Evolutionary conservation across 1,140 invertebrate genomes (phyloP), one percentile per base, ranked within the genome.

Genomic region (Tetramorium parvispinum): DNA sequence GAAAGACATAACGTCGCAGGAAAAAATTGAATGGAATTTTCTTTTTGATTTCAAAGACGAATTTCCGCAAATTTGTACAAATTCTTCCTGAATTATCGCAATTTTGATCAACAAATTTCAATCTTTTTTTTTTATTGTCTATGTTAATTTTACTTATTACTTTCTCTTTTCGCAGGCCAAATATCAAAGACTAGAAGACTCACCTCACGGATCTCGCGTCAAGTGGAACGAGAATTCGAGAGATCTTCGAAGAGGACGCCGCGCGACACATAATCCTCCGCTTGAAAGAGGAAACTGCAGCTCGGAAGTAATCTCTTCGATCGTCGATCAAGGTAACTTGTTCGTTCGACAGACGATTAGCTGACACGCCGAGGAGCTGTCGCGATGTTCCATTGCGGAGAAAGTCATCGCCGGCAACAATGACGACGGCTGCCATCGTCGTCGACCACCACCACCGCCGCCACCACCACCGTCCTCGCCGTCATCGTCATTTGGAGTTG

Each of bases 341-440:
- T n/a, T 68, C 18, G 27, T 79, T 21, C 77, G 43, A 13, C 10
- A 16, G 46, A 13, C 85, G 81, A 89, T 89, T 89, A 79, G 82
- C 81, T 86, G 73, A 68, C 87, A 87, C 24, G 32, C 21, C 61
- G 82, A 82, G 37, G 16, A 71, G 43, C 37, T 27, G n/a, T 76
- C 32, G 16, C 63, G 51, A 37, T 55, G 87, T 85, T 87, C 70
- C 87, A 73, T 90, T 73, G 68, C 76, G 78, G 85, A 86, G 87
- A 91, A 88, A 91, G 79, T 91, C 81, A 57, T 70, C 70, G 55
- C 55, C 49, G 63, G 66, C 51, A 83, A 87, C 78, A 73, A 83
- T 63, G 82, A 91, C 88, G 53, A 70, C 55, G 24, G 61, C 53
- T 40, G 32, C 59, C 71, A 55, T 78, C 61, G 77, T 70, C 75